Conservation (phyloP, 2,797 vertebrate genomes). For the Squalus acanthias region DNA sequence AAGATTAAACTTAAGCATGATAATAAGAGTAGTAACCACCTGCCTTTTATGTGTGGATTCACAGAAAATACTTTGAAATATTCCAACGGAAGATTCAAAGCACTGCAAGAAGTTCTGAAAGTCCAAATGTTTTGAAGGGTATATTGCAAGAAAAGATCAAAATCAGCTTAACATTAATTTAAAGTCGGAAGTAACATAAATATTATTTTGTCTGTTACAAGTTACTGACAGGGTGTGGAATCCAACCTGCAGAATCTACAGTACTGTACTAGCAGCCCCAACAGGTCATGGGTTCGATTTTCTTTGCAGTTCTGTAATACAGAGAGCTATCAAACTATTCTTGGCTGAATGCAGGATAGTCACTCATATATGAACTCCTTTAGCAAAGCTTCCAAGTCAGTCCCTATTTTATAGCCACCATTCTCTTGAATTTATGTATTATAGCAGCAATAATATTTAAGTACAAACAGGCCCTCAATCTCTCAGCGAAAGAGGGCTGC, state of each 20-base stretch:
- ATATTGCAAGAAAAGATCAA: neutral
- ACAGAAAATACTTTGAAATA: neutral
- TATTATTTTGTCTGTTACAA: neutral
- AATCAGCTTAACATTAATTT: neutral
- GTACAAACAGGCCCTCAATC: neutral
- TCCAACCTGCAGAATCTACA: neutral
- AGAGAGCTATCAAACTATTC: neutral
- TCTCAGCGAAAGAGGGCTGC: neutral
- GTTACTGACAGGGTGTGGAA: neutral
- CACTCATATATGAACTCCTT: neutral
- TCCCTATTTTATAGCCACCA: neutral
- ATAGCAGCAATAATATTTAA: neutral
- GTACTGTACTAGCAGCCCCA: neutral
- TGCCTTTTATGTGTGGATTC: neutral
- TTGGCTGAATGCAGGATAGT: neutral
- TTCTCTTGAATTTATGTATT: neutral
- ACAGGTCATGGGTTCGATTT: neutral
- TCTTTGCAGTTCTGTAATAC: neutral
- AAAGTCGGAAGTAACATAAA: neutral
- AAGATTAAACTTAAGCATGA: neutral
- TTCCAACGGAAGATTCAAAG: neutral
- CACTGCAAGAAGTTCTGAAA: neutral
- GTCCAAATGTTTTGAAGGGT: neutral
- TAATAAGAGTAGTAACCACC: neutral
- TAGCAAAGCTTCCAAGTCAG: neutral